phyloP scores from a whole-genome alignment of 2,888 invertebrate genomes.

The Salticus scenicus region DNA sequence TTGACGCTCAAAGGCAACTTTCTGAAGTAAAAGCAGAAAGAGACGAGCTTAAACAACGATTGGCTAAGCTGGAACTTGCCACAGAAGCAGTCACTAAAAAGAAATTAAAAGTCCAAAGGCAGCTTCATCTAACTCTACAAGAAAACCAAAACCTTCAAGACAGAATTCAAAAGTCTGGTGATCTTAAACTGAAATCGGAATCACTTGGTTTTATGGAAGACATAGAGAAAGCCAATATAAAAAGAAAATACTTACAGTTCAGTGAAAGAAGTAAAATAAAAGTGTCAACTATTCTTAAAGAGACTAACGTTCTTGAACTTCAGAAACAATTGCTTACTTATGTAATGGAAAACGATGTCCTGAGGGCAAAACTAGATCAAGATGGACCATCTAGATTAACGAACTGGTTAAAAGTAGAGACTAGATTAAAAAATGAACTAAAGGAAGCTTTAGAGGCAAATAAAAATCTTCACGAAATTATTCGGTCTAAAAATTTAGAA shows the following conservation, averaged over 20 bases:
- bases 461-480: slow-evolving; percentile 26
- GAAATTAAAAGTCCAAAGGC: slow-evolving; percentile 47
- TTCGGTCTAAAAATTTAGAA: slow-evolving; percentile 49
- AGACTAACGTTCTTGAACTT: slow-evolving; percentile 72
- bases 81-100: slow-evolving; percentile 55
- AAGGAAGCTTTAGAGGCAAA: slow-evolving; percentile 43
- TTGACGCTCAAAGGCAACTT: slow-evolving; percentile 53
- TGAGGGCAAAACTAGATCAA: slow-evolving; percentile 61
- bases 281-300: slow-evolving; percentile 70
- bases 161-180: slow-evolving; percentile 38
- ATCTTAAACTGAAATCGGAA: slow-evolving; percentile 2
- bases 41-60: slow-evolving; percentile 43
- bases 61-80: slow-evolving; percentile 62
- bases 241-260: slow-evolving; percentile 49
- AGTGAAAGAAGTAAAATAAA: slow-evolving; percentile 56
- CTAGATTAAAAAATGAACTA: slow-evolving; percentile 51
- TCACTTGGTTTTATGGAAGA: slow-evolving; percentile 44
- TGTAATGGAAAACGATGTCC: slow-evolving; percentile 73
- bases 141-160: slow-evolving; percentile 63
- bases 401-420: slow-evolving; percentile 53
- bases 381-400: slow-evolving; percentile 44
- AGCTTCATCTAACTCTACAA: slow-evolving; percentile 40
- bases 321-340: slow-evolving; percentile 73
- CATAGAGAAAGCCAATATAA: slow-evolving; percentile 39
- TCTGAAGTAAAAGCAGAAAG: slow-evolving; percentile 63